phyloP scores from a whole-genome alignment of 2,888 invertebrate genomes.

The Anaspis maculata region DNA sequence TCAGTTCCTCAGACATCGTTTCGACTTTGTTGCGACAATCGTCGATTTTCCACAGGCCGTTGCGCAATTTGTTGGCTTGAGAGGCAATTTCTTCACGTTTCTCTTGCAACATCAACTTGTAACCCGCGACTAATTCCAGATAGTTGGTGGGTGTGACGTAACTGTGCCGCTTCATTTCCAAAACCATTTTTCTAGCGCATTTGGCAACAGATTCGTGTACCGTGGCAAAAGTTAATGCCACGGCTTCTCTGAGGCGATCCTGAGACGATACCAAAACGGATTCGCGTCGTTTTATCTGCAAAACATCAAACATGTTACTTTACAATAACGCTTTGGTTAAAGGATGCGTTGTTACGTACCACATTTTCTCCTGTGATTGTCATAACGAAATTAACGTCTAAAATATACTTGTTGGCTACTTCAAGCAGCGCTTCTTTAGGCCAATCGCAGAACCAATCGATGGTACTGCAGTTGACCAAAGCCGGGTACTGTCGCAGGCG shows the following conservation, averaged over 20 bases:
- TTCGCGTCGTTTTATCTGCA: constrained; percentile 33
- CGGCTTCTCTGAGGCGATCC: constrained; percentile 53
- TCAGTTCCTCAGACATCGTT: constrained; percentile 76
- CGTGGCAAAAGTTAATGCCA: constrained; percentile 68
- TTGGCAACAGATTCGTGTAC: constrained; percentile 77
- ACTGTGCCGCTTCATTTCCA: constrained; percentile 71
- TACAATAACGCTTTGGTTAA: too few species aligned
- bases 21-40: constrained; percentile 76
- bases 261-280: constrained; percentile 41
- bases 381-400: constrained; percentile 61
- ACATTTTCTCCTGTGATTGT: constrained; percentile 56
- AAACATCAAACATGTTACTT: constrained; percentile 7
- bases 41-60: constrained; percentile 79
- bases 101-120: constrained; percentile 64
- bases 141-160: constrained; percentile 88
- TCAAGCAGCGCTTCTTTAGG: constrained; percentile 82
- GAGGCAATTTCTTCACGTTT: constrained; percentile 65
- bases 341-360: constrained; percentile 34
- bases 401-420: constrained; percentile 76
- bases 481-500: constrained; percentile 83
- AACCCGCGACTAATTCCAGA: constrained; percentile 74
- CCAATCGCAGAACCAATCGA: constrained; percentile 89
- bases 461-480: constrained; percentile 77
- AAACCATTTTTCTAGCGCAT: constrained; percentile 63
- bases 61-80: constrained; percentile 70